phyloP scores from a whole-genome alignment of 2,797 vertebrate genomes.

The Halcyon chelicuti region DNA sequence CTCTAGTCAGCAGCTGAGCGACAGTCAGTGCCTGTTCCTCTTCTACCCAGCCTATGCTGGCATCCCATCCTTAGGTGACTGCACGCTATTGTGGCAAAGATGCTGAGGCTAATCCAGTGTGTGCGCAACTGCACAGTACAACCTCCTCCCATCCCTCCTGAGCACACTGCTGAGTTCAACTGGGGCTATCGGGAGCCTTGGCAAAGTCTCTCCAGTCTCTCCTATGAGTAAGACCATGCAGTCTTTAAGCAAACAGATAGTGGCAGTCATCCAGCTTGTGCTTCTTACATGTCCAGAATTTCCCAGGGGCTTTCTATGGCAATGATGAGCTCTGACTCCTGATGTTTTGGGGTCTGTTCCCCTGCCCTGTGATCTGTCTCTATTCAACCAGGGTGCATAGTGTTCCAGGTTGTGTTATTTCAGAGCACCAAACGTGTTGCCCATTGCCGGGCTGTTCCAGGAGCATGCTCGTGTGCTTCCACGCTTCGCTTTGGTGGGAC shows the following conservation, averaged over 20 bases:
- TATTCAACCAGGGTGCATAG: background rate
- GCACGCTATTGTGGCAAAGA: rapidly evolving
- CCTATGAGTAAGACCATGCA: rapidly evolving
- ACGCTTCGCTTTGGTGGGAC: rapidly evolving
- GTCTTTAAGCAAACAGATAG: rapidly evolving
- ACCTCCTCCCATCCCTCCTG: background rate
- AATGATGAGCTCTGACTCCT: background rate
- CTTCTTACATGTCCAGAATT: rapidly evolving
- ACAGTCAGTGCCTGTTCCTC: background rate
- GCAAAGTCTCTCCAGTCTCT: background rate
- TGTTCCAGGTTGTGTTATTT: rapidly evolving
- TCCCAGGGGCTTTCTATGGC: background rate
- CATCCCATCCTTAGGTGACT: background rate
- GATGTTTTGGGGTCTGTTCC: background rate
- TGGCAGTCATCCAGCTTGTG: background rate
- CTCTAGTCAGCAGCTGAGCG: rapidly evolving
- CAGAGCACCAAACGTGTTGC: background rate
- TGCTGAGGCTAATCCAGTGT: background rate
- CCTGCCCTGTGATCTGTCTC: background rate
- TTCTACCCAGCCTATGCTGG: background rate
- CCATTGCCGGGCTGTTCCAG: background rate
- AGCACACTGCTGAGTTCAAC: rapidly evolving
- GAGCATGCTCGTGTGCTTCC: background rate
- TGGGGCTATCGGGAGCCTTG: background rate
- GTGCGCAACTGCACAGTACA: rapidly evolving